phyloP scores from a whole-genome alignment of 1,140 invertebrate genomes.

The Leptonema lineaticorne region DNA sequence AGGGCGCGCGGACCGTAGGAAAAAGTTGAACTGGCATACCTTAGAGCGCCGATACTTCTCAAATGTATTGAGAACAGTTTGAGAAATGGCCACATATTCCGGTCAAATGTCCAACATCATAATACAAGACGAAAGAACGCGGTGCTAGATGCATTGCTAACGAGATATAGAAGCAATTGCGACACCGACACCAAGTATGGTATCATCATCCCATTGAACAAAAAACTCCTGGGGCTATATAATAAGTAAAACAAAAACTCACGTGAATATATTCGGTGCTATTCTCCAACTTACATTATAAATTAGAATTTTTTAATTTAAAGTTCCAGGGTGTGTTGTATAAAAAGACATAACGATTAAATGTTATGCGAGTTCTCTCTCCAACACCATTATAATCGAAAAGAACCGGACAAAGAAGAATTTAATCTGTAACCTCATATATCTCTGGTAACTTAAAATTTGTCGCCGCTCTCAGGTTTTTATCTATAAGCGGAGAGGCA shows the following conservation, averaged over 20 bases:
- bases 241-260: too few relatives aligned
- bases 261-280: too few relatives aligned
- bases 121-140: background rate
- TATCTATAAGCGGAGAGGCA: background rate
- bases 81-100: too few relatives aligned
- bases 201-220: background rate
- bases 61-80: background rate
- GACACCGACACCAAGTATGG: background rate
- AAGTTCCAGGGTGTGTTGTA: too few relatives aligned
- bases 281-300: too few relatives aligned
- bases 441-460: background rate
- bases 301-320: too few relatives aligned
- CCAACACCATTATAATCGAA: too few relatives aligned
- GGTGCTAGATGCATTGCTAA: background rate
- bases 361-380: too few relatives aligned
- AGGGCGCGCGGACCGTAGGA: constrained; percentile 30
- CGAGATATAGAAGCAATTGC: background rate
- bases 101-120: too few relatives aligned
- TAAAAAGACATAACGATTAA: too few relatives aligned
- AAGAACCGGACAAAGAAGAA: too few relatives aligned
- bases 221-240: background rate
- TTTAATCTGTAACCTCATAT: too few relatives aligned
- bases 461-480: background rate
- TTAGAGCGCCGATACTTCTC: background rate
- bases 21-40: constrained; percentile 1